Evolutionary conservation across 2,797 vertebrate genomes (phyloP).

Genomic region (Falco concolor): DNA sequence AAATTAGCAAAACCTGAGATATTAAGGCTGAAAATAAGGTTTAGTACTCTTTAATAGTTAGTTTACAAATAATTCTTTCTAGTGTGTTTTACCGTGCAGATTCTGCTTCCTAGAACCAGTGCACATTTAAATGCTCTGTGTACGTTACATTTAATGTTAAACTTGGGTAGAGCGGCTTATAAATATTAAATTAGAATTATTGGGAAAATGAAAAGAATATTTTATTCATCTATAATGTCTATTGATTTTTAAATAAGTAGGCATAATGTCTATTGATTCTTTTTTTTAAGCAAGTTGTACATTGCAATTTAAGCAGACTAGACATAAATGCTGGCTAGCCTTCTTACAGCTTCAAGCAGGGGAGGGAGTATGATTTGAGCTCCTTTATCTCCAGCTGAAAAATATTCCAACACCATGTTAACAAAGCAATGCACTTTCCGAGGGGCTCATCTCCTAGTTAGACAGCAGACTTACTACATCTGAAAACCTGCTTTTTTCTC

Average conservation of each 20-base stretch:
- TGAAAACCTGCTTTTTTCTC: background rate
- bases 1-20: background rate
- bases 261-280: constrained; percentile 8
- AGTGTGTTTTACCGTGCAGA: background rate
- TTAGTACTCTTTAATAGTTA: background rate
- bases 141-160: background rate
- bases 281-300: background rate
- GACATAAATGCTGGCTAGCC: background rate
- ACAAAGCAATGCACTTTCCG: background rate
- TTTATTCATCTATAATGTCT: background rate
- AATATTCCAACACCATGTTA: background rate
- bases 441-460: background rate
- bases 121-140: background rate
- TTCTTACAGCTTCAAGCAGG: background rate
- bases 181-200: constrained; percentile 15
- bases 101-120: background rate
- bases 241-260: constrained; percentile 43
- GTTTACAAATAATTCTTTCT: background rate
- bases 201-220: constrained; percentile 35
- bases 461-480: background rate
- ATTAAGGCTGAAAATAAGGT: background rate
- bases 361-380: background rate
- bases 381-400: background rate
- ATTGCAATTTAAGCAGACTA: background rate
- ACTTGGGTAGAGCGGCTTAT: background rate